Base-by-base conservation (phyloP, 1,140 invertebrate genomes). In the Subanguina moxae region DNA sequence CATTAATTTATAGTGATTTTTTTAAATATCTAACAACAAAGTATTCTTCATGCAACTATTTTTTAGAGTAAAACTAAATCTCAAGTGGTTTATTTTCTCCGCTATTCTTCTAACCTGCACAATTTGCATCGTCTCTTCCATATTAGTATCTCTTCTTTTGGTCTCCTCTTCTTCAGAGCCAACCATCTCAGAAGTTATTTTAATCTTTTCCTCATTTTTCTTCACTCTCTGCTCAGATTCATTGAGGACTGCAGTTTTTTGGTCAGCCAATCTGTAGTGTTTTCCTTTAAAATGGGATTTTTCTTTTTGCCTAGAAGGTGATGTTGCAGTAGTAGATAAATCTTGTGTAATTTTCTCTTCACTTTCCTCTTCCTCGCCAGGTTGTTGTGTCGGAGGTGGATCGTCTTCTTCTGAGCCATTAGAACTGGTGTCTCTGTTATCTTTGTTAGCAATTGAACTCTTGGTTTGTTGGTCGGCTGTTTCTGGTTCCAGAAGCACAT, bases 401-500 rank as follows among this genome's bases (percentile, higher is more conserved):
- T 52, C 48, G 15, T 52, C 48, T 15, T 52, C 48, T 21, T 19
- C 48, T 19, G 48, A 52, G 23, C 48, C 48, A 15, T 52, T 52
- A 52, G 48, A 52, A 25, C 48, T 52, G 15, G 48, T 52, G 48
- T 52, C 48, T 52, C 48, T 3, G 17, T 52, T 15, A 38, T 38
- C 11, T 38, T 38, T 38, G 48, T 52, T 25, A 8, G n/a, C 3
- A 15, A 52, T 15, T 52, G 15, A 15, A 52, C 48, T 52, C 15
- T 52, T 8, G 3, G 48, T 52, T 25, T 52, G 5, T 32, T 43
- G 58, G 13, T 3, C 38, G 19, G 8, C 43, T 9, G 62, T 61
- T 48, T 68, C 48, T 15, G 57, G 43, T 13, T 65, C 71, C 30
- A 72, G 57, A 1, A 42, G 59, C 27, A 76, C 66, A 32, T 57